Conservation (phyloP, 2,888 invertebrate species). For the Dromius quadrimaculatus region DNA sequence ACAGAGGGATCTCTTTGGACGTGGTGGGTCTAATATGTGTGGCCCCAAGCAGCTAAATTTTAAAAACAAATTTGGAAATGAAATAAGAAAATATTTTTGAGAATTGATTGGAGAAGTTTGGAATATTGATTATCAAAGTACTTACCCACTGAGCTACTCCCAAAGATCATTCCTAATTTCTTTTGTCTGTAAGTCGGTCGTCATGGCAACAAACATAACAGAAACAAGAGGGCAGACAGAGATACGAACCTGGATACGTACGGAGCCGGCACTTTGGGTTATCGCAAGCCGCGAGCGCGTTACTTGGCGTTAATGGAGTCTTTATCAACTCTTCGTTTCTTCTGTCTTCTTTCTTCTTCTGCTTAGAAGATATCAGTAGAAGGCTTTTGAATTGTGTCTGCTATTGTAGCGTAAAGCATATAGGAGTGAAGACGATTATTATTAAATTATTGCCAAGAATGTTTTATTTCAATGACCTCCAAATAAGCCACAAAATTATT, state of each 20-base stretch:
- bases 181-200: neutral
- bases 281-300: neutral
- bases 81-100: no score
- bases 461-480: no score
- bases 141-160: no score
- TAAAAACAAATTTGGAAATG: neutral
- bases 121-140: no score
- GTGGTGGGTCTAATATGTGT: neutral
- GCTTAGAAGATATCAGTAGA: neutral
- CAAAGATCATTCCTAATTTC: no score
- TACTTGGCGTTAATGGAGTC: slow-evolving; percentile 18
- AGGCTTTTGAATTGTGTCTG: slow-evolving; percentile 10
- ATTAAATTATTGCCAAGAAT: no score
- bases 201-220: neutral
- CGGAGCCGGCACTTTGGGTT: slow-evolving; percentile 18
- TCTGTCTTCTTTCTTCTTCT: slow-evolving; percentile 3
- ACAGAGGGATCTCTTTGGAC: neutral
- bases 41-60: neutral
- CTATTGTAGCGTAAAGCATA: neutral
- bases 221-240: neutral
- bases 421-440: neutral
- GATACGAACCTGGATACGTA: slow-evolving; percentile 5
- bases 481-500: neutral
- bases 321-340: slow-evolving; percentile 6
- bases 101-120: neutral